Evolutionary conservation across 2,113 vertebrate genomes (phyloP).

Genomic region (Brevimyrus niger): DNA sequence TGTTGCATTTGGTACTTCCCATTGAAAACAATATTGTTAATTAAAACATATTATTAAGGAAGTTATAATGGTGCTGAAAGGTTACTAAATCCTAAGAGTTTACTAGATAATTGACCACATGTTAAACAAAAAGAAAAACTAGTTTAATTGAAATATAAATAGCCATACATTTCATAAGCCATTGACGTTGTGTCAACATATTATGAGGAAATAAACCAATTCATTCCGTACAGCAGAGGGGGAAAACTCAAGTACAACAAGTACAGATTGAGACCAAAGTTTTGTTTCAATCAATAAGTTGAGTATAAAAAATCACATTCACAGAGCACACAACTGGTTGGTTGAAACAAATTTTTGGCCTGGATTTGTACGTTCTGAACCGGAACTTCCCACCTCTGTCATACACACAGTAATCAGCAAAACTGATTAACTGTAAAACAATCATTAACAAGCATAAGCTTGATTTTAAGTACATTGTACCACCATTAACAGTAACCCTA

Average conservation of each 20-base stretch:
- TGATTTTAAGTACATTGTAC: slow-evolving; percentile 3
- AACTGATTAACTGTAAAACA: neutral
- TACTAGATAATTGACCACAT: neutral
- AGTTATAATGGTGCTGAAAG: neutral
- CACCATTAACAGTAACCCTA: too few species aligned
- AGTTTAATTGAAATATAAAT: neutral
- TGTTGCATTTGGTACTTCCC: neutral
- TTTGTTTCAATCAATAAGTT: too few species aligned
- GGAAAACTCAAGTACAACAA: too few species aligned
- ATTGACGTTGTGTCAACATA: neutral
- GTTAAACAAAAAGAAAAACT: neutral
- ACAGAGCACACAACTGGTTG: too few species aligned
- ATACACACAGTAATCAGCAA: neutral
- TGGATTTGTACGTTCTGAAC: too few species aligned
- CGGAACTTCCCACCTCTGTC: neutral
- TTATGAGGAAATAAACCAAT: neutral
- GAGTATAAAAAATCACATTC: too few species aligned
- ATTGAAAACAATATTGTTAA: neutral
- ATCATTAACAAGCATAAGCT: neutral
- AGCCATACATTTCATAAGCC: neutral
- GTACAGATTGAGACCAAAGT: too few species aligned
- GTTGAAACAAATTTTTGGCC: too few species aligned
- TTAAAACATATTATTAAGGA: neutral
- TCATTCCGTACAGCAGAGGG: neutral
- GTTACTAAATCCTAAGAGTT: neutral